phyloP scores from a whole-genome alignment of 2,888 invertebrate genomes.

The Pedicia rivosa region DNA sequence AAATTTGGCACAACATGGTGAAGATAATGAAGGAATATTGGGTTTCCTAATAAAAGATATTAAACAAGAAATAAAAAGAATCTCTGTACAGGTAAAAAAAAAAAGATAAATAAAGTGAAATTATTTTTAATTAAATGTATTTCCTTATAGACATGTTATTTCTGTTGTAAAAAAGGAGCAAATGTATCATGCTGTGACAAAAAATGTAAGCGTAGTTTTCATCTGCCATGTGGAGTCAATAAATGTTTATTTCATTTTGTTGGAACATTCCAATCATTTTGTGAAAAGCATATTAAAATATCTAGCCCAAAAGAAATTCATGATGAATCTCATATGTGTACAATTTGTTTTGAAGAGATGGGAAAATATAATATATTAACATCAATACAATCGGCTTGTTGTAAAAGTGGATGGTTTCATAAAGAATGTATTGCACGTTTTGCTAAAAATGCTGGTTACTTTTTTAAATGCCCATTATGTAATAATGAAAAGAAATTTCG shows the following conservation, averaged over 20 bases:
- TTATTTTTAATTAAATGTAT: neutral
- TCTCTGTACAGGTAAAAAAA: slow-evolving; percentile 42
- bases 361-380: slow-evolving; percentile 27
- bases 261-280: slow-evolving; percentile 38
- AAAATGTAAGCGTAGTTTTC: slow-evolving; percentile 52
- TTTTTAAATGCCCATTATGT: slow-evolving; percentile 70
- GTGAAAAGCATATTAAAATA: slow-evolving; percentile 14
- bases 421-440: slow-evolving; percentile 51
- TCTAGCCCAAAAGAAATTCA: slow-evolving; percentile 4
- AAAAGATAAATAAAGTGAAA: neutral
- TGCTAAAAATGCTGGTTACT: slow-evolving; percentile 62
- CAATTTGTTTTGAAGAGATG: slow-evolving; percentile 51
- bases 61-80: slow-evolving; percentile 42
- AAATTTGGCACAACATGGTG: slow-evolving; percentile 48
- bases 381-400: slow-evolving; percentile 59
- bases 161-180: slow-evolving; percentile 47
- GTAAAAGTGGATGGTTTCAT: slow-evolving; percentile 64
- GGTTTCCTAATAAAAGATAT: slow-evolving; percentile 61
- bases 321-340: slow-evolving; percentile 31
- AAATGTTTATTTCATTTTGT: slow-evolving; percentile 47
- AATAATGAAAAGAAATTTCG: slow-evolving; percentile 52
- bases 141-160: slow-evolving; percentile 46
- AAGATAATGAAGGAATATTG: slow-evolving; percentile 50
- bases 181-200: slow-evolving; percentile 52
- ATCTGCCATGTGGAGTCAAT: slow-evolving; percentile 55